These are phyloP conservation scores for Chaetorhynchus papuensis DNA, from an alignment of 2,113 vertebrate genomes.

Conservation along the genomic window DNA sequence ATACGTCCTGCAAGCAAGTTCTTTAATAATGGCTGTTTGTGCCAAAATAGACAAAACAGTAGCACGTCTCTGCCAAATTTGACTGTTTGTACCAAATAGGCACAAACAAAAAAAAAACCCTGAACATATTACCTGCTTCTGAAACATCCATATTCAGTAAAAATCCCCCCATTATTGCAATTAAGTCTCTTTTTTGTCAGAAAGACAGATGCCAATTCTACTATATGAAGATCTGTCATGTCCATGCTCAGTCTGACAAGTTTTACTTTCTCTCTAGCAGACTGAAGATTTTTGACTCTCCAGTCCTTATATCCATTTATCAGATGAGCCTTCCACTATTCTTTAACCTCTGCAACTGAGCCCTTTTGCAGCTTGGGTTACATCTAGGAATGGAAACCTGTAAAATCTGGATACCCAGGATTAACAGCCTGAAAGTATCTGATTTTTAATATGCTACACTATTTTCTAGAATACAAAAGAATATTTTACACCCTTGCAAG, in stretches of 20 bases:
- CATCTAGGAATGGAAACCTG: not conserved
- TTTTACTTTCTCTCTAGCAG: not conserved
- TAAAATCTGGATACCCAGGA: not conserved
- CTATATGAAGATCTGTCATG: not conserved
- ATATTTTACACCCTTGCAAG: not conserved
- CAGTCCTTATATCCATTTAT: not conserved
- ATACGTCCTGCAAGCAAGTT: not conserved
- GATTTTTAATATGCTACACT: not conserved
- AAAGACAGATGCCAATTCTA: not conserved
- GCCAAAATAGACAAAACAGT: not conserved
- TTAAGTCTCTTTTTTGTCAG: not conserved
- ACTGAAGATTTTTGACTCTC: not conserved
- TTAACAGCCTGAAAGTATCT: not conserved
- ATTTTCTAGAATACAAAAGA: not conserved
- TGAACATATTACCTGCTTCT: not conserved
- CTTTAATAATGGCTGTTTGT: not conserved
- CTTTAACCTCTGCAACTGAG: not conserved
- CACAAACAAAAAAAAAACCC: not conserved
- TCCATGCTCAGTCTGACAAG: not conserved
- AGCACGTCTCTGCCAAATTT: not conserved
- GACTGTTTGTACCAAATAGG: not conserved
- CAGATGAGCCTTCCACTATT: not conserved
- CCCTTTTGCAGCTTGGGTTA: not conserved
- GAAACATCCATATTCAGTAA: not conserved
- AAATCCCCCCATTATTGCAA: not conserved